Conservation (phyloP, 2,113 vertebrate genomes). For the Sinocyclocheilus anophthalmus region DNA sequence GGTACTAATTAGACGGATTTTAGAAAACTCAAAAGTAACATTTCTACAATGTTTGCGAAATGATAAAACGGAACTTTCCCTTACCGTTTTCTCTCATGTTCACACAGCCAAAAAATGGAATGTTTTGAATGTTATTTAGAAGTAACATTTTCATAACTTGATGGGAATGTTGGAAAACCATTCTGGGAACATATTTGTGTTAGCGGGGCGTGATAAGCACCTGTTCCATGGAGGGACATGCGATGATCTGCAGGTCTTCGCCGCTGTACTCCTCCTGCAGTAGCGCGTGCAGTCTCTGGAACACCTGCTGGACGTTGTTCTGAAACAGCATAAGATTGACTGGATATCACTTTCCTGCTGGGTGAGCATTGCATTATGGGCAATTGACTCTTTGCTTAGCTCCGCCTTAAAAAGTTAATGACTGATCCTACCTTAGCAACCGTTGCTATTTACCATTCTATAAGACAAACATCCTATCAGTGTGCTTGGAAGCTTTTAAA, state of each 20-base stretch:
- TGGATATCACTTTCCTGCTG: neutral
- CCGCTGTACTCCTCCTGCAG: constrained; percentile 92
- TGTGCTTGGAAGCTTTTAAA: neutral
- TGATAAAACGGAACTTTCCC: too few species aligned
- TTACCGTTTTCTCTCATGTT: too few species aligned
- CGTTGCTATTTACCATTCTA: neutral
- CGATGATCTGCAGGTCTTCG: constrained; percentile 93
- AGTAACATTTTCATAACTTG: too few species aligned
- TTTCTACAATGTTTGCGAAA: neutral
- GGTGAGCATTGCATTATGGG: neutral
- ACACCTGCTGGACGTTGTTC: constrained; percentile 96
- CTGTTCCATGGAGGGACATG: constrained; percentile 96
- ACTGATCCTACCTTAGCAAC: neutral
- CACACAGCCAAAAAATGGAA: too few species aligned
- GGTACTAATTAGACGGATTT: too few species aligned
- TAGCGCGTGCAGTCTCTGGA: constrained; percentile 89
- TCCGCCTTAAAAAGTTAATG: neutral
- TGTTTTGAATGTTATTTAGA: too few species aligned
- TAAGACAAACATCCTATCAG: neutral
- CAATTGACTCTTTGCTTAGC: neutral
- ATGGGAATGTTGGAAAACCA: too few species aligned
- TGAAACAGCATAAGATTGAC: constrained; percentile 59
- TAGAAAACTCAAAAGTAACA: neutral
- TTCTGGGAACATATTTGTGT: too few species aligned
- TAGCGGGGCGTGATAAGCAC: constrained; percentile 62